phyloP scores from a whole-genome alignment of 2,113 vertebrate species.

The Hyperopisus bebe region DNA sequence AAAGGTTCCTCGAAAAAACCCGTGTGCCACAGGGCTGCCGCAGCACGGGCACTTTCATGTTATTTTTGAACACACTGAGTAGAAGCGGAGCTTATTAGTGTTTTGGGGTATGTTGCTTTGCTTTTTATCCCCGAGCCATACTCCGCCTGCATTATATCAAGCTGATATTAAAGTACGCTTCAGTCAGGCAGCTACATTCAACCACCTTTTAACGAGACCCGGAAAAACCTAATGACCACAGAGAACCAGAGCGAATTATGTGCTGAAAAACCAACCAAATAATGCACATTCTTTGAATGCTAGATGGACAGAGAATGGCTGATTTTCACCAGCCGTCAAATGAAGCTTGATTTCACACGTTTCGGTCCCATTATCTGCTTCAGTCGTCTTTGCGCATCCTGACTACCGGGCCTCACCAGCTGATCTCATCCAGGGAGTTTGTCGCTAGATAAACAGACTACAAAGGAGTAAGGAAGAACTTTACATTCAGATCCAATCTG shows the following conservation, averaged over 20 bases:
- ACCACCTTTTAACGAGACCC: not conserved
- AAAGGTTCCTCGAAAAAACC: not conserved
- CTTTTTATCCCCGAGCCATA: not conserved
- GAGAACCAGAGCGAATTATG: not conserved
- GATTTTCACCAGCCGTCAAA: not conserved
- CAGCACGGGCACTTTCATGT: not conserved
- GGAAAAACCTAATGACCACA: not conserved
- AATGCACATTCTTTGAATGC: not conserved
- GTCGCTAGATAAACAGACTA: not conserved
- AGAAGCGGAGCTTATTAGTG: not conserved
- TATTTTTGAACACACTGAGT: not conserved
- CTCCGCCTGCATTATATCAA: not conserved
- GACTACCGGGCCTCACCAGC: not conserved
- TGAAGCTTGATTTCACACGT: not conserved
- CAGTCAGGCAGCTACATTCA: not conserved
- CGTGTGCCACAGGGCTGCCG: not conserved
- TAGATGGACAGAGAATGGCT: not conserved
- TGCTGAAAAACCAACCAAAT: not conserved
- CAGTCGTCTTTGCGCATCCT: not conserved
- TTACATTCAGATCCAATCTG: conserved; percentile 18
- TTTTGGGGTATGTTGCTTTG: not conserved
- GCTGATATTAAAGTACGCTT: not conserved
- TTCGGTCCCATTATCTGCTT: not conserved
- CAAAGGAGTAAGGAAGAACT: not conserved
- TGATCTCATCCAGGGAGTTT: not conserved